Evolutionary conservation across 2,113 vertebrate species (phyloP).

Genomic region (Arvicanthis niloticus): DNA sequence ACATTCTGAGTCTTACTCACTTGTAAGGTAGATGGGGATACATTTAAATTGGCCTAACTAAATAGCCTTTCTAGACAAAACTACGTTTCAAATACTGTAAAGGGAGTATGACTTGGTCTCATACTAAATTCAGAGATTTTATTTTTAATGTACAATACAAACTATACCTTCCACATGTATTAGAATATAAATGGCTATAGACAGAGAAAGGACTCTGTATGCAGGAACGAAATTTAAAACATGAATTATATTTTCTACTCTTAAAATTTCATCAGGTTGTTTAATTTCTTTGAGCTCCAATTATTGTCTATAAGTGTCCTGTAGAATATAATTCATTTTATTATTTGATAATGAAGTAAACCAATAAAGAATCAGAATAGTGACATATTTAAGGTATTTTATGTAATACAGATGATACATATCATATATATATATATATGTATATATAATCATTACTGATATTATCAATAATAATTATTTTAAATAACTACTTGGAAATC

Average conservation of each 20-base stretch:
- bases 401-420: not conserved
- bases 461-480: not conserved
- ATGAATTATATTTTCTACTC: not conserved
- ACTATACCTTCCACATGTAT: not conserved
- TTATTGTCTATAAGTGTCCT: too few relatives aligned
- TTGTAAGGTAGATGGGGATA: too few relatives aligned
- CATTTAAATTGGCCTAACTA: too few relatives aligned
- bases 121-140: not conserved
- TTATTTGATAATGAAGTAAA: not conserved
- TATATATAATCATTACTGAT: not conserved
- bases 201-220: not conserved
- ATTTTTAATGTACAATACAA: not conserved
- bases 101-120: not conserved
- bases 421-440: not conserved
- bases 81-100: not conserved
- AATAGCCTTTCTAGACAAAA: not conserved
- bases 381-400: not conserved
- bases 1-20: too few relatives aligned
- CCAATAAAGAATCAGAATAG: not conserved
- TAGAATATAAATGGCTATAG: not conserved
- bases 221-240: not conserved
- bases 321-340: not conserved
- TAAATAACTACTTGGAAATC: not conserved
- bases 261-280: not conserved
- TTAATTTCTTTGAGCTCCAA: not conserved